Evolutionary conservation across 2,888 invertebrate genomes (phyloP), one percentile per base, ranked within the genome.

Genomic region (Dryococelus australis): DNA sequence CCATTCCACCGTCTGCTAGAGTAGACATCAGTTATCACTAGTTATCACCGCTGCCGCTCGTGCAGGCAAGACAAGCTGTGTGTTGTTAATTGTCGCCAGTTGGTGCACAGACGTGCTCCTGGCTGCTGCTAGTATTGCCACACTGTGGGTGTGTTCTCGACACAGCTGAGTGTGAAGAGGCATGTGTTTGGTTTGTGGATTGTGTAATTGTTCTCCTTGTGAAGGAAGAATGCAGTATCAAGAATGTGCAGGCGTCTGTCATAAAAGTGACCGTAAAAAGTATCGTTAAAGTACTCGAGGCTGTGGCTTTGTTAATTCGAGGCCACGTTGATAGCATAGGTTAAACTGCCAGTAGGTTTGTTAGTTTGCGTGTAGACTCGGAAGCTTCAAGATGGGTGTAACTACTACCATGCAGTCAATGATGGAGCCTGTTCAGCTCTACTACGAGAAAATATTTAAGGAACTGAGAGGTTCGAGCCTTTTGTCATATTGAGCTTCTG

Each of bases 381-480:
- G 65, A n/a, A 65, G 65, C 65, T 8, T 10, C 65, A 65, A 65
- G 65, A 65, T 65, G 65, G 10, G 65, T 20, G 65, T 10, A 20
- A 16, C n/a, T 8, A 65, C 65, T 20, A 65, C 83, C 9, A 83
- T 83, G 83, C 83, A 51, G 84, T 26, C 53, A n/a, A 20, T 81
- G 27, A 91, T 94, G 90, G 94, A 94, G 88, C 92, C 92, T 89
- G 43, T 89, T 51, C 88, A 90, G 86, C 87, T 89, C 79, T 94
- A 94, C 91, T 94, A 94, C 91, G 94, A 95, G 90, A 94, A 94
- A 92, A 93, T 94, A 88, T 94, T 95, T 88, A 90, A 92, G 89
- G 94, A 94, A 91, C 92, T 94, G 27, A 92, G 94, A 94, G 95
- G 94, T 94, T 28, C 12, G 85, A 47, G 47, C 47, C 47, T 47